phyloP scores from a whole-genome alignment of 2,888 invertebrate genomes.

The Glaucopsyche alexis region DNA sequence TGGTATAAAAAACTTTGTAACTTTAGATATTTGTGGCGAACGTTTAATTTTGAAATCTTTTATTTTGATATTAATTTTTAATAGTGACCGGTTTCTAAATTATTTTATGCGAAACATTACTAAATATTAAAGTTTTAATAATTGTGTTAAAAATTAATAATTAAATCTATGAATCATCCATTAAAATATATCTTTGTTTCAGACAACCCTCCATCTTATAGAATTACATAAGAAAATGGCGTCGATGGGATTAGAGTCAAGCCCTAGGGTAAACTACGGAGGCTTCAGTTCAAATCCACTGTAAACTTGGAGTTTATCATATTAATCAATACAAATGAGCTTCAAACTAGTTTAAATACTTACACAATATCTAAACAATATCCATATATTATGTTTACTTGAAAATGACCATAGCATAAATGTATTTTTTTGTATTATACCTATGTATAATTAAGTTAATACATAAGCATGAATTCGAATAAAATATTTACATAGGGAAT shows the following conservation, averaged over 20 bases:
- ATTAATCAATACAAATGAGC: conserved; percentile 26
- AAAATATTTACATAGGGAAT: no score
- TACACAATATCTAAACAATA: no score
- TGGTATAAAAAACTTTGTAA: not conserved
- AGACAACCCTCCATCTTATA: conserved; percentile 57
- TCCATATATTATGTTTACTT: no score
- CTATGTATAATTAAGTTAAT: not conserved
- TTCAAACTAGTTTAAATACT: not conserved
- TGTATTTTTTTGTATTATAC: not conserved
- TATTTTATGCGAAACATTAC: no score
- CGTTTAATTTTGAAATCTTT: not conserved
- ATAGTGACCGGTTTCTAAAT: no score
- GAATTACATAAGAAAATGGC: conserved; percentile 58
- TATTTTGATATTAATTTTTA: no score
- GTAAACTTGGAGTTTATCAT: conserved; percentile 27
- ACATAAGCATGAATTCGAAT: not conserved
- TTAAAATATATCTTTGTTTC: conserved; percentile 36
- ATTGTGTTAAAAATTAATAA: no score
- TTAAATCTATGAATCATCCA: not conserved
- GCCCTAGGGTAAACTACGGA: conserved; percentile 18
- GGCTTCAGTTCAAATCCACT: conserved; percentile 24
- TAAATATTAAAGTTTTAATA: not conserved
- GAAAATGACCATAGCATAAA: no score
- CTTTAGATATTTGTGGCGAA: not conserved
- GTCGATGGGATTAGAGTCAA: conserved; percentile 40